A percentile compares a stretch with the other conserved stretches of the same genome.
Evolutionary conservation across 2,888 invertebrate species (phyloP).

Genomic region (Cephus pygmeus): DNA sequence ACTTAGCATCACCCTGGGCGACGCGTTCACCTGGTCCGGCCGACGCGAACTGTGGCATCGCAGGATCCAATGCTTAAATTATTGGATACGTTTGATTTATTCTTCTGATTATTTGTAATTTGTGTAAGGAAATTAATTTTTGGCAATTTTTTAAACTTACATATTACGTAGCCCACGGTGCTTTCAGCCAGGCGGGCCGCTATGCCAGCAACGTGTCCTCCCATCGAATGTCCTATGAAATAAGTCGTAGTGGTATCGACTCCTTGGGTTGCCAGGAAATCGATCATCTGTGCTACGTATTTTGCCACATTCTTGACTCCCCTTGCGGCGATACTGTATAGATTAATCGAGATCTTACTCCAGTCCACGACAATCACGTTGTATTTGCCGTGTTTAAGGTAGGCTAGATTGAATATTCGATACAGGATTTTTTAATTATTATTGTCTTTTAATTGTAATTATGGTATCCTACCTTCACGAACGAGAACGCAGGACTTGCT

Average conservation of each 20-base stretch:
- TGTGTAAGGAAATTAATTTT: background rate
- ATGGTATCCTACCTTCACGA: constrained; percentile 2
- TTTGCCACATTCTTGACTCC: background rate
- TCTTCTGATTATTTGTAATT: background rate
- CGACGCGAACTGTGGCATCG: constrained; percentile 52
- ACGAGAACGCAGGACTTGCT: background rate
- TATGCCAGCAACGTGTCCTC: constrained; percentile 12
- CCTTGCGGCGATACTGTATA: background rate
- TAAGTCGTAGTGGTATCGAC: background rate
- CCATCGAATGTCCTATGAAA: constrained; percentile 10
- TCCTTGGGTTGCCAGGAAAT: constrained; percentile 5
- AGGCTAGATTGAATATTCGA: constrained; percentile 3
- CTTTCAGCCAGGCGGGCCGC: background rate
- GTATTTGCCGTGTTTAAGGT: constrained; percentile 7
- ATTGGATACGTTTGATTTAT: too few species aligned
- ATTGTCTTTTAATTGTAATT: too few species aligned
- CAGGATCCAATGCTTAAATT: constrained; percentile 61
- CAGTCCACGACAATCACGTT: constrained; percentile 19
- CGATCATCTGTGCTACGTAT: constrained; percentile 11
- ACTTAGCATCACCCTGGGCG: constrained; percentile 55
- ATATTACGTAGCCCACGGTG: constrained; percentile 4
- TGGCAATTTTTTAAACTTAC: background rate
- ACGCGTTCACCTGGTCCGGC: constrained; percentile 45
- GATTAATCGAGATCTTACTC: background rate
- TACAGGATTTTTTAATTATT: too few species aligned